These are phyloP conservation scores for Formica exsecta DNA, from an alignment of 1,140 invertebrate species.

Conservation along the genomic window DNA sequence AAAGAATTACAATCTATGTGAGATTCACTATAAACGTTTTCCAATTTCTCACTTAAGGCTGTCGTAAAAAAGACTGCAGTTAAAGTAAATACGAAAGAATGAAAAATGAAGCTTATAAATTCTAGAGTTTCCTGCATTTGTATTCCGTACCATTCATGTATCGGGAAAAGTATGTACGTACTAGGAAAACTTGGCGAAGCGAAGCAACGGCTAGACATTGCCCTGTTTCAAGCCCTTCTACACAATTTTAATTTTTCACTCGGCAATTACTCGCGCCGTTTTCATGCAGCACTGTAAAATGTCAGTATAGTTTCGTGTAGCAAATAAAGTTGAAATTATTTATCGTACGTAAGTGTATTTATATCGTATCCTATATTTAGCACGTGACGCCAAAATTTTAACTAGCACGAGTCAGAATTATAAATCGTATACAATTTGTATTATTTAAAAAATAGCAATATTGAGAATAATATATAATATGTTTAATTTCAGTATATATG, in stretches of 20 bases:
- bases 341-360: not conserved
- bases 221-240: conserved; percentile 20
- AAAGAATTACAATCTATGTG: not conserved
- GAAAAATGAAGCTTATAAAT: not conserved
- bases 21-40: not conserved
- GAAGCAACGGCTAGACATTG: conserved; percentile 5
- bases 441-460: not conserved
- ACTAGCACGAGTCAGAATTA: not conserved
- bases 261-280: conserved; percentile 28
- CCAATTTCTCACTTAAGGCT: not conserved
- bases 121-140: not conserved
- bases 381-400: not conserved
- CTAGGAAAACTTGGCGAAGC: conserved; percentile 27
- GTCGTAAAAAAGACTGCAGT: too few relatives aligned
- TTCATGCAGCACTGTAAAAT: conserved; percentile 25
- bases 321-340: conserved; percentile 36
- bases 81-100: not conserved
- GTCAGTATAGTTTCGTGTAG: conserved; percentile 22
- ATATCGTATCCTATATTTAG: not conserved
- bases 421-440: not conserved
- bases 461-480: too few relatives aligned
- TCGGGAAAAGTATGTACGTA: not conserved
- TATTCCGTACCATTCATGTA: too few relatives aligned
- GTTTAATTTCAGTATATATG: too few relatives aligned
- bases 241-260: conserved; percentile 51